Conservation (phyloP, 2,113 vertebrate species). For the Notarius lentiginosus region DNA sequence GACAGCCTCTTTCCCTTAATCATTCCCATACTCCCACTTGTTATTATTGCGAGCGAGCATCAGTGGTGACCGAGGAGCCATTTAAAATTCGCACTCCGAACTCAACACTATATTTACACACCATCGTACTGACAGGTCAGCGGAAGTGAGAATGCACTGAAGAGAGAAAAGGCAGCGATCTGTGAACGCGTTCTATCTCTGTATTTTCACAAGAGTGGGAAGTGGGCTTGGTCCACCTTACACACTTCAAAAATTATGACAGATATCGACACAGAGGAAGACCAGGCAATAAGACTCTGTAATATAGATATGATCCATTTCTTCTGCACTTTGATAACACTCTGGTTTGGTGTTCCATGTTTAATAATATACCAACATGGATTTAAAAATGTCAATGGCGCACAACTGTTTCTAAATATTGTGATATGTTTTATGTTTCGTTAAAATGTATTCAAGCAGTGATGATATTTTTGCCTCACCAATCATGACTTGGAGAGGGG, state of each 20-base stretch:
- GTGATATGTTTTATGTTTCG: not conserved
- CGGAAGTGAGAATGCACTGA: not conserved
- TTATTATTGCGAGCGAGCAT: slow-evolving; percentile 72
- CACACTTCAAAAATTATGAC: not conserved
- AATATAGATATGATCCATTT: not conserved
- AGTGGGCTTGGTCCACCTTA: not conserved
- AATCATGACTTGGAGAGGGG: not conserved
- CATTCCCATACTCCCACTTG: slow-evolving; percentile 79
- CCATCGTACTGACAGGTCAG: not conserved
- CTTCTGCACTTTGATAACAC: not conserved
- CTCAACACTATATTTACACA: not conserved
- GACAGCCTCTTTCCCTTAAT: slow-evolving; percentile 76
- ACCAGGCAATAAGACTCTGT: not conserved
- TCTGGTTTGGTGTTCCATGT: not conserved
- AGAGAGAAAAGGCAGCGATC: slow-evolving; percentile 1
- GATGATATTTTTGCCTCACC: not conserved
- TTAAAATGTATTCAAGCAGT: not conserved
- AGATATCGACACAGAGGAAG: not conserved
- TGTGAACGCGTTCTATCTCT: not conserved
- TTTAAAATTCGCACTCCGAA: slow-evolving; percentile 62
- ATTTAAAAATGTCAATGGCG: not conserved
- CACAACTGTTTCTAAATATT: not conserved
- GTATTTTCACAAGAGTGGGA: not conserved
- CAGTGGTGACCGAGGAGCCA: slow-evolving; percentile 60
- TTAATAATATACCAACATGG: not conserved